Evolutionary conservation across 1,140 invertebrate genomes (phyloP), one percentile per base, ranked within the genome.

Genomic region (Cryptotermes secundus): DNA sequence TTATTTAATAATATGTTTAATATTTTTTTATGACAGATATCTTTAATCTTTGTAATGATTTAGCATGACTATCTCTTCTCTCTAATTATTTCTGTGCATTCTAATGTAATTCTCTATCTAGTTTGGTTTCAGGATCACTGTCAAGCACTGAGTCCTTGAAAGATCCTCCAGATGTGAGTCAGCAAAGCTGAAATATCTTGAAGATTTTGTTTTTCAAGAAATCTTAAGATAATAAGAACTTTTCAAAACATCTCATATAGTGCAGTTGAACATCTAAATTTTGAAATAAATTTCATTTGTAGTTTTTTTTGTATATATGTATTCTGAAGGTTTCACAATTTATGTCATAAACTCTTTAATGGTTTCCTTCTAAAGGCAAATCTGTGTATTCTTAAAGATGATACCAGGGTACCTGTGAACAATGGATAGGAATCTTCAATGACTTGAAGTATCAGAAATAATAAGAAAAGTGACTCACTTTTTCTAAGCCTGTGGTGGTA

Each of bases 71-170:
- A 4, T 72, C 9, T 42, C 16, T 72, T 72, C 7, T 72, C 53
- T 10, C 53, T 59, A 24, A 72, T 49, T 49, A 19, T 49, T 14
- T 49, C 16, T 49, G 45, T 49, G 16, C 16, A 19, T 19, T 72
- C 59, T 72, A 72, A 72, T 72, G n/a, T 72, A 31, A 72, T 72
- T n/a, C 59, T 72, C 26, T 31, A 72, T 31, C 26, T 72, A 72
- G 59, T 72, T 72, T 72, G n/a, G 59, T 72, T 72, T 72, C 59
- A 72, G 59, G 59, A 72, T 72, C 59, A 72, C 26, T 72, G 59
- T 72, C 59, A 72, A 72, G 59, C 59, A 72, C n/a, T 72, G 59
- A 72, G 59, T 7, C n/a, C 3, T n/a, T 72, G 59, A 72, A 72
- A 72, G 59, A 72, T 16, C n/a, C 59, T 72, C 26, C 26, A 72